Evolutionary conservation across 1,140 invertebrate genomes (phyloP).

Genomic region (Solenopsis invicta): DNA sequence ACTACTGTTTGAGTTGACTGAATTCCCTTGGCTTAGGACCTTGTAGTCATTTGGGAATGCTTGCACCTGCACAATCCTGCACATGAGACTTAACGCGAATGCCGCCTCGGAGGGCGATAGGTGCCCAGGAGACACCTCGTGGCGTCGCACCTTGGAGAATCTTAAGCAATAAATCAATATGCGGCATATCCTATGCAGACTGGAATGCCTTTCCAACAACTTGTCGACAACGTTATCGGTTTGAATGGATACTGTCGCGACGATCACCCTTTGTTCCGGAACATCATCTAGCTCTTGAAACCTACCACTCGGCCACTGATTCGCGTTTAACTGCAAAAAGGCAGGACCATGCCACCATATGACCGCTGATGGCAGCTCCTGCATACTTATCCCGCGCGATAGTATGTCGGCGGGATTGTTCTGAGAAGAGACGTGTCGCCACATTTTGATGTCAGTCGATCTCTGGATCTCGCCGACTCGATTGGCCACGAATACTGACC

Average conservation of each 20-base stretch:
- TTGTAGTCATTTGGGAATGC: background rate
- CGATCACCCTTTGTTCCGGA: no score
- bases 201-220: no score
- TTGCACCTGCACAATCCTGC: background rate
- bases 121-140: no score
- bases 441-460: slow-evolving; percentile 40
- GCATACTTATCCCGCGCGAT: slow-evolving; percentile 77
- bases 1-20: background rate
- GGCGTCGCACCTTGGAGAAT: no score
- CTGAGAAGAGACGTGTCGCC: slow-evolving; percentile 72
- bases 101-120: background rate
- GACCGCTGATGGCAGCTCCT: background rate
- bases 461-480: slow-evolving; percentile 74
- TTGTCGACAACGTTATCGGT: no score
- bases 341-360: background rate
- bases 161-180: no score
- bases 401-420: slow-evolving; percentile 84
- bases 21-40: fast-evolving
- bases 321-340: slow-evolving; percentile 12
- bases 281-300: no score
- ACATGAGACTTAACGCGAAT: background rate
- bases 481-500: slow-evolving; percentile 54
- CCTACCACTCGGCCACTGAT: background rate
- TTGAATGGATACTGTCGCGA: no score
- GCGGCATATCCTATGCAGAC: no score